A percentile compares a stretch with the other conserved stretches of the same genome.
Conservation (phyloP, 2,113 vertebrate species). For the Notothenia coriiceps region DNA sequence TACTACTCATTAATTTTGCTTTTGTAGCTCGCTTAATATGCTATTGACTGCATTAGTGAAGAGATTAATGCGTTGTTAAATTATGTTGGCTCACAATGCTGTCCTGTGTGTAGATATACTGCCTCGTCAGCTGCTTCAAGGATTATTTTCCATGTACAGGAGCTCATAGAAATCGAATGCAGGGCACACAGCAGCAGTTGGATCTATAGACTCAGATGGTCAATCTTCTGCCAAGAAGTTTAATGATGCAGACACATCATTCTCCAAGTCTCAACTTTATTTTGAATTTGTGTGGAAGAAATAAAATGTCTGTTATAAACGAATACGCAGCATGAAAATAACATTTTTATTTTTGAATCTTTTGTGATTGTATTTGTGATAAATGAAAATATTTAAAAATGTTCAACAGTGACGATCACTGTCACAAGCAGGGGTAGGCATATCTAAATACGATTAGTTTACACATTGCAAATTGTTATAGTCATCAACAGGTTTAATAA, state of each 20-base stretch:
- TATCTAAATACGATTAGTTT: too few species aligned
- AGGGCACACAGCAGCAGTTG: constrained; percentile 18
- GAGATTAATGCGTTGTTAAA: constrained; percentile 78
- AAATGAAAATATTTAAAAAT: too few species aligned
- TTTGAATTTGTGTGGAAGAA: not conserved
- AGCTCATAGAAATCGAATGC: constrained; percentile 54
- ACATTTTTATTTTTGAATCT: not conserved
- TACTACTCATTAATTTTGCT: constrained; percentile 68
- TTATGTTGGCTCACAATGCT: constrained; percentile 65
- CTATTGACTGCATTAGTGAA: constrained; percentile 73
- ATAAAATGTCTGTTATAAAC: not conserved
- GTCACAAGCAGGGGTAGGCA: too few species aligned
- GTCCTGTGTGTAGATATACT: constrained; percentile 62
- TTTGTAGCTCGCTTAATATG: constrained; percentile 74
- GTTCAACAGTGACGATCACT: not conserved
- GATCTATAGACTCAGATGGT: constrained; percentile 37
- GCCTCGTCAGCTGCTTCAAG: constrained; percentile 68
- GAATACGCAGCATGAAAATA: constrained; percentile 1
- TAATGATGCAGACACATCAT: constrained; percentile 14
- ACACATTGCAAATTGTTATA: too few species aligned
- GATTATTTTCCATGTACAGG: constrained; percentile 63
- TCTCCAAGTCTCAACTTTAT: not conserved
- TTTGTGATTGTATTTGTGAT: too few species aligned
- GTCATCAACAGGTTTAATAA: too few species aligned
- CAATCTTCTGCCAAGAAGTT: constrained; percentile 48